Conservation (phyloP, 2,888 invertebrate species). For the Uropetala carovei region DNA sequence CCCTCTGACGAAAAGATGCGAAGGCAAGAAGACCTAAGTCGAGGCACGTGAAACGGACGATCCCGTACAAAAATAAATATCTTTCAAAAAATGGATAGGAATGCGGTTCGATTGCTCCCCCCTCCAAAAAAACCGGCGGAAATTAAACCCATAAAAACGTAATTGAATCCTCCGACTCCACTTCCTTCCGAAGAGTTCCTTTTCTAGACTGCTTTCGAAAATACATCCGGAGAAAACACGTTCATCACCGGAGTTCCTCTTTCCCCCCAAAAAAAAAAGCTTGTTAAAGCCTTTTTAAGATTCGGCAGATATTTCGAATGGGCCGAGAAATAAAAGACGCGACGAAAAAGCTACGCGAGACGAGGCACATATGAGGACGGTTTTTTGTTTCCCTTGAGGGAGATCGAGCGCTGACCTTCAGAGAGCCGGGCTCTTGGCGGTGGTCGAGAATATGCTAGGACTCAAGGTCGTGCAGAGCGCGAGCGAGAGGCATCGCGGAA, state of each 20-base stretch:
- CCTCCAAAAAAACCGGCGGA: too few relatives aligned
- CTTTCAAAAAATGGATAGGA: neutral
- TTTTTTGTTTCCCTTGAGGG: neutral
- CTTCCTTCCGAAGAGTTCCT: too few relatives aligned
- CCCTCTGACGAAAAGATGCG: neutral
- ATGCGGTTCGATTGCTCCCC: neutral
- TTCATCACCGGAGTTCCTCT: too few relatives aligned
- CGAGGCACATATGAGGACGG: neutral
- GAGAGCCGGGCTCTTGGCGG: neutral
- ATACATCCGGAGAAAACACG: too few relatives aligned
- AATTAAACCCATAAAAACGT: too few relatives aligned
- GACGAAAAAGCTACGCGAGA: neutral
- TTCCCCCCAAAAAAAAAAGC: too few relatives aligned
- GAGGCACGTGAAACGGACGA: neutral
- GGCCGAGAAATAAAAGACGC: too few relatives aligned
- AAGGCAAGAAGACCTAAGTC: neutral
- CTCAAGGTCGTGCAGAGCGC: neutral
- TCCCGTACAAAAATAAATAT: neutral
- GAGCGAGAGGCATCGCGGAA: slow-evolving; percentile 6
- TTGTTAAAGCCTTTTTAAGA: too few relatives aligned
- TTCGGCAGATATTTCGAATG: too few relatives aligned
- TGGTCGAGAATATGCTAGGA: neutral
- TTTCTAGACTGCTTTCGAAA: too few relatives aligned
- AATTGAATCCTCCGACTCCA: too few relatives aligned
- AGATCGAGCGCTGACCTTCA: neutral